phyloP scores from a whole-genome alignment of 2,888 invertebrate species.

The Diachrysia chrysitis region DNA sequence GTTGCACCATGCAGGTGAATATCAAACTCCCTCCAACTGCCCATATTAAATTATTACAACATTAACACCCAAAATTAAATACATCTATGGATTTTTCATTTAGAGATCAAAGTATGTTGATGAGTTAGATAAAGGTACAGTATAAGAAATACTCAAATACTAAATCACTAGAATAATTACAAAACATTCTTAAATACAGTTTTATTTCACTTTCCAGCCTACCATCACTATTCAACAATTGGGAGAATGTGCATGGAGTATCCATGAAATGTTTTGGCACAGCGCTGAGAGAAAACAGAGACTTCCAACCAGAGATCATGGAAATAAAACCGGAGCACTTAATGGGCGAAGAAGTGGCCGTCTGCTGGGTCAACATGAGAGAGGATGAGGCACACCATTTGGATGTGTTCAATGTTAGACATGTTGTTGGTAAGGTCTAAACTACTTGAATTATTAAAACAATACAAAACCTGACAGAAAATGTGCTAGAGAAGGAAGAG shows the following conservation, averaged over 20 bases:
- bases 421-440: conserved; percentile 86
- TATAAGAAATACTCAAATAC: too few species aligned
- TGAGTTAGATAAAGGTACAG: too few species aligned
- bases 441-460: background rate
- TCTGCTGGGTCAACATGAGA: conserved; percentile 92
- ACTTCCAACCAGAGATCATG: conserved; percentile 91
- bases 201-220: conserved; percentile 76
- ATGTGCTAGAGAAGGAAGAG: too few species aligned
- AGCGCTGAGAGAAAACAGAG: conserved; percentile 90
- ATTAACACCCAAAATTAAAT: too few species aligned
- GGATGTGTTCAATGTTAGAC: conserved; percentile 88
- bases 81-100: too few species aligned
- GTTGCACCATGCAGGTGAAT: conserved; percentile 91
- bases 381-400: conserved; percentile 90
- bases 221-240: conserved; percentile 91
- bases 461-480: too few species aligned
- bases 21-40: too few species aligned
- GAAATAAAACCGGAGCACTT: conserved; percentile 88
- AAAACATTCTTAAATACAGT: too few species aligned
- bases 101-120: too few species aligned
- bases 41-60: too few species aligned
- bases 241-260: conserved; percentile 94
- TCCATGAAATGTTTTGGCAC: conserved; percentile 92
- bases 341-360: conserved; percentile 90
- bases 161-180: too few species aligned